Evolutionary conservation across 2,797 vertebrate species (phyloP).

Genomic region (Acropternis orthonyx): DNA sequence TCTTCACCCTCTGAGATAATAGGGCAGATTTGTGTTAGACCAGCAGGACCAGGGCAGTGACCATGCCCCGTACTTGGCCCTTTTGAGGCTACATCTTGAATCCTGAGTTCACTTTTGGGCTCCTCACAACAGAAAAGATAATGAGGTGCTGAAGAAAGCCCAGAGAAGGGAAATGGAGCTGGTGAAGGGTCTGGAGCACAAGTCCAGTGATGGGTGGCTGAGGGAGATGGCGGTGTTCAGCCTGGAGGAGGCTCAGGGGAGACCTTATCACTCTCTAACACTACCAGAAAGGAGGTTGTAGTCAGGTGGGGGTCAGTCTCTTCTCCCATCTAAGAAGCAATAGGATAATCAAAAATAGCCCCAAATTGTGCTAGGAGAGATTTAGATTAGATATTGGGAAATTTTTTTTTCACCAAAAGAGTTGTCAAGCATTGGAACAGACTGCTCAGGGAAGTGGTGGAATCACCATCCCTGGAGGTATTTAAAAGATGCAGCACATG

Average conservation of each 20-base stretch:
- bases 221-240: neutral
- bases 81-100: neutral
- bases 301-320: neutral
- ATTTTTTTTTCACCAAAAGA: neutral
- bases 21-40: neutral
- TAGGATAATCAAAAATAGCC: neutral
- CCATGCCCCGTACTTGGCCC: fast-evolving
- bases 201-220: neutral
- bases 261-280: neutral
- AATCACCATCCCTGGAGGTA: neutral
- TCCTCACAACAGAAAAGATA: neutral
- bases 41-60: neutral
- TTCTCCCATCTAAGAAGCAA: neutral
- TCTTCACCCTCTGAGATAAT: neutral
- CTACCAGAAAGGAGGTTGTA: neutral
- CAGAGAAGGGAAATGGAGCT: neutral
- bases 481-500: neutral
- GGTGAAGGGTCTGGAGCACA: neutral
- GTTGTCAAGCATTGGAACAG: neutral
- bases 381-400: neutral
- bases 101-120: neutral
- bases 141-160: neutral
- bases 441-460: neutral
- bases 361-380: neutral
- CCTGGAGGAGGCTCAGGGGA: neutral